Evolutionary conservation across 35 echinoderm and acorn worm species (phyloP).

Genomic region (Hemicentrotus pulcherrimus): DNA sequence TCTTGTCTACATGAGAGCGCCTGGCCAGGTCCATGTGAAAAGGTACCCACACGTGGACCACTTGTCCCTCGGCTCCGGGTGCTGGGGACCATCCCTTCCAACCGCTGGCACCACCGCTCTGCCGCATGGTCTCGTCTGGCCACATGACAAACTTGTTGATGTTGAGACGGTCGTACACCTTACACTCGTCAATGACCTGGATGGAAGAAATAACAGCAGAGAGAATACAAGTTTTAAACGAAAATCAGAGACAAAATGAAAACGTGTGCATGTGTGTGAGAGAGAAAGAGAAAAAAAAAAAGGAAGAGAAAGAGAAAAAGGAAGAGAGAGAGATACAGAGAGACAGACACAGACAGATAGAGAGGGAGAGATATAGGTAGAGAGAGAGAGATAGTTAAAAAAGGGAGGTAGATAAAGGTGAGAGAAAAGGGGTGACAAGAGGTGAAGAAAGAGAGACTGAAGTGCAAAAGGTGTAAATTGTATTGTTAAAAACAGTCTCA

Average conservation of each 20-base stretch:
- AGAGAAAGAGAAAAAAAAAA: not conserved
- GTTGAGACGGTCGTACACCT: conserved; percentile 83
- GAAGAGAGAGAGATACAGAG: not conserved
- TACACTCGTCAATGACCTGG: conserved; percentile 85
- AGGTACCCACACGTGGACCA: conserved; percentile 91
- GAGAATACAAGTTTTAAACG: not conserved
- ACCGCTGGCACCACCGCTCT: conserved; percentile 70
- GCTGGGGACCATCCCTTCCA: conserved; percentile 96
- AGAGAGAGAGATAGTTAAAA: not conserved
- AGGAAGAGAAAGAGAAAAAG: not conserved
- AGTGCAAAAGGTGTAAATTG: no score
- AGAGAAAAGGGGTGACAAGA: no score
- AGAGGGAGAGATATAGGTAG: not conserved
- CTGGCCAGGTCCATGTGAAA: conserved; percentile 75
- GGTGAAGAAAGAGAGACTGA: no score
- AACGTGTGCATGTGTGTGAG: no score
- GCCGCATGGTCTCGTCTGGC: conserved; percentile 86
- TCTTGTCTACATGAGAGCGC: conserved; percentile 89
- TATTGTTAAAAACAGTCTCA: no score
- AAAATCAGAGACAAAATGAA: no score
- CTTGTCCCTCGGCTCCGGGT: conserved; percentile 88
- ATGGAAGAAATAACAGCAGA: conserved; percentile 21
- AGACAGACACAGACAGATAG: no score
- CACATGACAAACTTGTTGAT: conserved; percentile 87
- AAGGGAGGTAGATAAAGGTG: not conserved